Base-by-base conservation (phyloP, 92 coral and sea anemone species). In the Blastomussa wellsi region DNA sequence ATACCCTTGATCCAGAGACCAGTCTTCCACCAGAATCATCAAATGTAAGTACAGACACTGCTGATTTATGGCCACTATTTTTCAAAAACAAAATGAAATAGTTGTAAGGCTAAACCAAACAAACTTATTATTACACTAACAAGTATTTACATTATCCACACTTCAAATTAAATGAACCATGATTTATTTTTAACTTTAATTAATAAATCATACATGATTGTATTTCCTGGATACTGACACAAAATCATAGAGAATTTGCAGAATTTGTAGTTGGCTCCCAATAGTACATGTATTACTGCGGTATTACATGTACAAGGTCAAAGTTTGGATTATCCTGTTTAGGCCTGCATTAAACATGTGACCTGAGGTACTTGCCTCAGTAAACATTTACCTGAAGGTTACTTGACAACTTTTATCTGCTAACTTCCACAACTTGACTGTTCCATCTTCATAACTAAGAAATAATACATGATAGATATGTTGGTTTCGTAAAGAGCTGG, bases 1-100 rank as follows among this genome's bases (percentile, higher is more conserved):
- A 75, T 47, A 94, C 98, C 93, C 92, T 92, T 74, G 95, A 91
- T 76, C 98, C 98, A 42, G 98, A 94, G 8, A 91, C 98, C 17
- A 94, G 88, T 52, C 89, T 84, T 20, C 93, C 95, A 60, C 95
- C 92, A 59, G 94, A 72, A 73, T 81, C 83, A 69, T 94, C 98
- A 94, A 88, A 94, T 75, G 78, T 86, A 20, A 94, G 91, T 12
- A 86, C 87, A 74, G 94, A 90, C 28, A 94, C 95, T 49, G 94
- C 98, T 57, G 95, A 86, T 79, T 90, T 90, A 64, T 94, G 98
- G n/a, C 98, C 98, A 86, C 98, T 94, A 79, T 22, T 9, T 24
- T 49, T 32, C 0, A 31, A 31, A 69, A 36, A 35, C 10, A 69
- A 39, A 36, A 66, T 7, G 4, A 59, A 59, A 24, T 14, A 5